Base-by-base conservation (phyloP, 2,797 vertebrate genomes). In the Serranus cabrilla region DNA sequence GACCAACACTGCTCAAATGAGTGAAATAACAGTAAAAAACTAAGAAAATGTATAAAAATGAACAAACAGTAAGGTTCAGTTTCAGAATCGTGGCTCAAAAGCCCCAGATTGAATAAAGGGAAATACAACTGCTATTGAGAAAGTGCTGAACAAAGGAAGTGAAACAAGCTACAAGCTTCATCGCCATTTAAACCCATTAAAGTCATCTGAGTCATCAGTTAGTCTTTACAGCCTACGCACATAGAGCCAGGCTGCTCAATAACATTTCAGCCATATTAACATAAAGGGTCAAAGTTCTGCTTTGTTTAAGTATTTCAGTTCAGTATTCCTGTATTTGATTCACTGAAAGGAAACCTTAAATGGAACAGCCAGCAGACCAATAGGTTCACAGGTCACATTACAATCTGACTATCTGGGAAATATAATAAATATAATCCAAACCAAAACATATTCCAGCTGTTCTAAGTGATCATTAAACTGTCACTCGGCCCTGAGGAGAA, bases 251-350 rank as follows among this genome's bases (percentile, higher is more conserved):
- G 6, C 14, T 20, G 45, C 56, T 62, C 58, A 40, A 6, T 6
- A 7, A 1, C 9, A 45, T 65, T 69, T 39, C 52, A 7, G 34
- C 1, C 13, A 66, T 52, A 16, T 18, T 4, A 7, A 49, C 17
- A 25, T n/a, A 1, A 50, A 50, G n/a, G 16, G 34, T 60, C 21
- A 51, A 57, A 45, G 37, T 78, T 81, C 62, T 75, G 57, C 69
- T 76, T 80, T 66, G 2, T 18, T 39, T 47, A 18, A 0, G 2
- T 12, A 37, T 83, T 87, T 86, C 78, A 76, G 4, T 84, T 89
- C 75, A 57, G 21, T 47, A 8, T 55, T 58, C 59, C 20, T 52
- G 42, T 42, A 11, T 57, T 57, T 45, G 7, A 59, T 65, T 42
- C 0, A 18, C 1, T 76, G 17, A 64, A 57, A 76, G 43, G 23